Conservation (phyloP, 2,797 vertebrate genomes). For the Siniperca obscura region DNA sequence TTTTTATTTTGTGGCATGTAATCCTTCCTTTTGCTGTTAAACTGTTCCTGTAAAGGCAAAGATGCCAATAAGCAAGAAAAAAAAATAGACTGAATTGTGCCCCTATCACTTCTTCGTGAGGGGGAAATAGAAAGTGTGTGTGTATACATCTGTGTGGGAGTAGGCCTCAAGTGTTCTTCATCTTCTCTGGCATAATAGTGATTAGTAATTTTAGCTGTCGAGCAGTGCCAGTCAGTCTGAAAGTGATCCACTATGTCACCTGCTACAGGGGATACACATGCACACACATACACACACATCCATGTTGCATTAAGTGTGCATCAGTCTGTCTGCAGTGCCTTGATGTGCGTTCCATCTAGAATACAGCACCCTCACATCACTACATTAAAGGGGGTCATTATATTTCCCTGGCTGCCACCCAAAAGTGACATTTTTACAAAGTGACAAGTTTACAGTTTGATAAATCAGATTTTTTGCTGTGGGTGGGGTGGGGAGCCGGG, state of each 20-base stretch:
- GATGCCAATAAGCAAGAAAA: slow-evolving; percentile 17
- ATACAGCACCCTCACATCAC: slow-evolving; percentile 77
- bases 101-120: slow-evolving; percentile 35
- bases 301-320: slow-evolving; percentile 65
- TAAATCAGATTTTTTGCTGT: slow-evolving; percentile 83
- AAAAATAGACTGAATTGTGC: slow-evolving; percentile 18
- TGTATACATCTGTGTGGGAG: slow-evolving; percentile 30
- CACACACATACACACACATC: slow-evolving; percentile 38
- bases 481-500: slow-evolving; percentile 58
- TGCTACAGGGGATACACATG: slow-evolving; percentile 49
- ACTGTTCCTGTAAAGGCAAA: slow-evolving; percentile 5
- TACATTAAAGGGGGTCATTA: slow-evolving; percentile 88
- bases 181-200: slow-evolving; percentile 63
- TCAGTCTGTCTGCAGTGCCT: slow-evolving; percentile 62
- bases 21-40: slow-evolving; percentile 38
- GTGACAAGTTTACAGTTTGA: slow-evolving; percentile 90
- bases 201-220: slow-evolving; percentile 77
- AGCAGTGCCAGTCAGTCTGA: slow-evolving; percentile 61
- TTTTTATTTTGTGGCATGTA: slow-evolving; percentile 36
- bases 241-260: slow-evolving; percentile 74
- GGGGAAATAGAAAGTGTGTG: slow-evolving; percentile 11
- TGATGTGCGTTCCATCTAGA: slow-evolving; percentile 71
- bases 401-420: slow-evolving; percentile 83
- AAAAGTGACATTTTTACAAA: slow-evolving; percentile 87
- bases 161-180: slow-evolving; percentile 62